These are phyloP conservation scores for Telmatochromis sp. DNA, from an alignment of 2,113 vertebrate genomes.

Conservation along the genomic window DNA sequence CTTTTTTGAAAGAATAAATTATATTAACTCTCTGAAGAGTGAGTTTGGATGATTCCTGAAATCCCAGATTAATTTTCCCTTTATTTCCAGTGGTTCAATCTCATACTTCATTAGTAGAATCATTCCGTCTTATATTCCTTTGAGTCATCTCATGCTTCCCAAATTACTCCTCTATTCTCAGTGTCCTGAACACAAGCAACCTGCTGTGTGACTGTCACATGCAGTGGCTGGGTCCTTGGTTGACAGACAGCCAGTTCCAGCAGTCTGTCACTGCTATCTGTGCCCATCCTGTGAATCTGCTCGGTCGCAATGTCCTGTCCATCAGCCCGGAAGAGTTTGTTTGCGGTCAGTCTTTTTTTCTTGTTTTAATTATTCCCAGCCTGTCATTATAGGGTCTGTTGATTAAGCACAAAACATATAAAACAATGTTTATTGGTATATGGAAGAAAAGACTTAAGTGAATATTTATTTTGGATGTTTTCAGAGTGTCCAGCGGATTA, in stretches of 20 bases:
- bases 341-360: conserved; percentile 81
- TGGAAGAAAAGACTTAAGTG: background rate
- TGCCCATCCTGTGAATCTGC: conserved; percentile 85
- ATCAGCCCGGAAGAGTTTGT: conserved; percentile 84
- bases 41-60: background rate
- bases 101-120: background rate
- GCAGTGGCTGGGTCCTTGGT: conserved; percentile 91
- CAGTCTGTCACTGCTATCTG: conserved; percentile 83
- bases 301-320: conserved; percentile 81
- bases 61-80: background rate
- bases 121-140: background rate
- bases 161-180: conserved; percentile 35
- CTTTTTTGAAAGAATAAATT: background rate
- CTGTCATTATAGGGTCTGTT: background rate
- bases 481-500: background rate
- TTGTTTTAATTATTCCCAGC: background rate
- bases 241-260: conserved; percentile 81
- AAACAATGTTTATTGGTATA: background rate
- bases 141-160: background rate
- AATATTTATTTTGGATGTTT: background rate
- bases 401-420: background rate
- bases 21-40: background rate
- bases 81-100: background rate
- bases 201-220: conserved; percentile 96
- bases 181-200: conserved; percentile 90